Evolutionary conservation across 2,888 invertebrate species (phyloP).

Genomic region (Pristionchus arcanus): DNA sequence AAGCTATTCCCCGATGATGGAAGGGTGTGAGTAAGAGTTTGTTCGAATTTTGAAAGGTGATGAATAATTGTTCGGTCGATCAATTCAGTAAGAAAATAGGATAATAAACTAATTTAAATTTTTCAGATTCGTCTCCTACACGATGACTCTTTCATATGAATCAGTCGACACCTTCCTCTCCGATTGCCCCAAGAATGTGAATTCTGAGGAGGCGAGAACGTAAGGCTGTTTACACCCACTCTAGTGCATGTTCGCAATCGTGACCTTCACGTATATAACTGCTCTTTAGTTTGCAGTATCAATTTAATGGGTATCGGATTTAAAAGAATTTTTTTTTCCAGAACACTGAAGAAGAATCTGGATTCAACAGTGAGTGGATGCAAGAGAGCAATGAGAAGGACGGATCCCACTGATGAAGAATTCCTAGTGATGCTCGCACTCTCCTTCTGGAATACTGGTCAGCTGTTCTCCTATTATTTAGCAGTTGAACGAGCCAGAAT

Average conservation of each 20-base stretch:
- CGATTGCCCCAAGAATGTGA: background rate
- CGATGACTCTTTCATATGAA: background rate
- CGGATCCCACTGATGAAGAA: background rate
- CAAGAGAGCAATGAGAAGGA: background rate
- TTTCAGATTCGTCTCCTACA: conserved; percentile 28
- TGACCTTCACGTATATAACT: too few relatives aligned
- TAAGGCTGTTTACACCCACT: background rate
- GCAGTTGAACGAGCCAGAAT: too few relatives aligned
- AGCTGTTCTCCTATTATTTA: background rate
- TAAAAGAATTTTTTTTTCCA: background rate
- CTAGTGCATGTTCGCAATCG: too few relatives aligned
- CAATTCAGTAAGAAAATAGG: too few relatives aligned
- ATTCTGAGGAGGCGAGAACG: background rate
- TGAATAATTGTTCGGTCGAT: too few relatives aligned
- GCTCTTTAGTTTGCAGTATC: too few relatives aligned
- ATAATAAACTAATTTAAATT: background rate
- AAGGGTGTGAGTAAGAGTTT: background rate
- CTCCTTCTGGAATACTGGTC: background rate
- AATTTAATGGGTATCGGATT: too few relatives aligned
- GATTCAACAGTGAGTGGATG: background rate
- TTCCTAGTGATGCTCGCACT: conserved; percentile 28
- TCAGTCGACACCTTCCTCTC: background rate
- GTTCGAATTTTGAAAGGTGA: too few relatives aligned
- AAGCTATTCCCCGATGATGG: conserved; percentile 18
- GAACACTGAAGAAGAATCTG: background rate